Conservation (phyloP, 1,140 invertebrate genomes). For the Drosophila ercepeae region DNA sequence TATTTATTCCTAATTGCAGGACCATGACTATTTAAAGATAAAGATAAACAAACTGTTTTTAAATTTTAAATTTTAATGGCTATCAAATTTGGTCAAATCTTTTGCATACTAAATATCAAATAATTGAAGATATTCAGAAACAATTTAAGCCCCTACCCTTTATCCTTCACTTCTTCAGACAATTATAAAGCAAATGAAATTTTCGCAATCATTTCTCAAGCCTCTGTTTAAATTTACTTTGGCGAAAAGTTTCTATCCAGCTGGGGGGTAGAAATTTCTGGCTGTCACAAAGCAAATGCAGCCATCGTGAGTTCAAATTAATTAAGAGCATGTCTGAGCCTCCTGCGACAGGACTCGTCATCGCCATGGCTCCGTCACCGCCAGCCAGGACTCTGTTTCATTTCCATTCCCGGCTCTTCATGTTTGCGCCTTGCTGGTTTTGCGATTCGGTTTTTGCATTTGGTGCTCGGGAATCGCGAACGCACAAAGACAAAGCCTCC, state of each 20-base stretch:
- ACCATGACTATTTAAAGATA: neutral
- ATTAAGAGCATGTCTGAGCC: slow-evolving; percentile 65
- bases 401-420: slow-evolving; percentile 25
- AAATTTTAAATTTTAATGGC: neutral
- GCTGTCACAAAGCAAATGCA: slow-evolving; percentile 56
- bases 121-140: slow-evolving; percentile 3
- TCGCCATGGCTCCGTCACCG: slow-evolving; percentile 9
- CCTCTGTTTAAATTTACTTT: slow-evolving; percentile 35
- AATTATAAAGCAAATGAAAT: neutral
- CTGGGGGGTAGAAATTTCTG: neutral
- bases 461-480: slow-evolving; percentile 43
- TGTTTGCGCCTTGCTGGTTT: slow-evolving; percentile 57
- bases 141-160: neutral
- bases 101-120: neutral
- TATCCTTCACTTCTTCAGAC: neutral
- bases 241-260: neutral
- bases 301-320: slow-evolving; percentile 62
- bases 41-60: neutral
- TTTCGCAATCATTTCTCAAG: slow-evolving; percentile 20
- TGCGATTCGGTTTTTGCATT: slow-evolving; percentile 41
- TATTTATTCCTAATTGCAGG: neutral
- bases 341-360: slow-evolving; percentile 36
- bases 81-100: neutral
- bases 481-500: slow-evolving; percentile 73
- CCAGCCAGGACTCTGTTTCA: neutral